Base-by-base conservation (phyloP, 92 coral and sea anemone species). In the Porites rus region DNA sequence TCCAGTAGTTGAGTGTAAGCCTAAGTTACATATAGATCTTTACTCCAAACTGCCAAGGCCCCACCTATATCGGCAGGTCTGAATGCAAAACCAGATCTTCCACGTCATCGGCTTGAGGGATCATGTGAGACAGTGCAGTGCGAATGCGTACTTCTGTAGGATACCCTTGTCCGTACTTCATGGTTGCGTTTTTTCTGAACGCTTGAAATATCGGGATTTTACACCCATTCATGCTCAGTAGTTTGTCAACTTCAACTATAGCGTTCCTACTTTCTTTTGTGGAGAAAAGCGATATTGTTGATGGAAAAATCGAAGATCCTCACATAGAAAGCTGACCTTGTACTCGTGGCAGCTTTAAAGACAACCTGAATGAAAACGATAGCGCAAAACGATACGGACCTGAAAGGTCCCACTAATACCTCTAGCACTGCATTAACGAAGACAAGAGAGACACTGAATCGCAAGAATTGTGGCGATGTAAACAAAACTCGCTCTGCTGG, bases 101-200 rank as follows among this genome's bases (percentile, higher is more conserved):
- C n/a, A n/a, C n/a, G n/a, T n/a, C n/a, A n/a, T n/a, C n/a, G n/a
- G n/a, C n/a, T n/a, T n/a, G n/a, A n/a, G n/a, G 63, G 62, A 74
- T 74, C 77, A 43, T 74, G 77, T 74, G 77, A 74, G 60, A 74
- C 51, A 31, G 3, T 20, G 60, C 61, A 74, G 77, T 74, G 77
- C 77, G 62, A 62, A 51, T 73, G 62, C 61, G 60, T 73, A 14
- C 61, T 73, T 73, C 60, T 6, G 77, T 73, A 61, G 60, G 60
- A 63, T 74, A 74, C 77, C 61, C 77, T 60, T 46, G 28, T 17
- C 51, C 28, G 77, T 74, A 21, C 77, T 53, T 74, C 18, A 51
- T 17, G 62, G 73, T 14, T 68, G 31, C 7, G 13, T 21, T 11
- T 68, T 22, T 22, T 68, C 12, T 68, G 77, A 74, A 22, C 18